Conservation (phyloP, 2,797 vertebrate species). For the Myotis findleyi region DNA sequence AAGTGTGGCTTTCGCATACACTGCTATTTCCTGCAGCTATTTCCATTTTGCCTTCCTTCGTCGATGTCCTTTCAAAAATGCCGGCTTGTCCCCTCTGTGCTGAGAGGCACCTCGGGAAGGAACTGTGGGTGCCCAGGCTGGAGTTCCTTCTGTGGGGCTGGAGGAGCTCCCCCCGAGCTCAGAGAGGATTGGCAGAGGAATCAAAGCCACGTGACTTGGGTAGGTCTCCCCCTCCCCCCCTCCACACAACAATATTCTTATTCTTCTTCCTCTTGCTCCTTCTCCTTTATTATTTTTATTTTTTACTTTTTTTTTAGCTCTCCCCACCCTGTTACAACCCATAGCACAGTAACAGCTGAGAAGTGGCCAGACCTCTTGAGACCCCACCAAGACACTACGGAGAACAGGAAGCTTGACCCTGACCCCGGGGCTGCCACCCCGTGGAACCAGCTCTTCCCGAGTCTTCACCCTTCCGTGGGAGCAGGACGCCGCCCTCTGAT, state of each 20-base stretch:
- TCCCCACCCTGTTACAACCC: neutral
- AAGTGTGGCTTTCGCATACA: neutral
- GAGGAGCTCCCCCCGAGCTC: neutral
- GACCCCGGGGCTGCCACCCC: neutral
- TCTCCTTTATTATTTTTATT: neutral
- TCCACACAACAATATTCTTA: neutral
- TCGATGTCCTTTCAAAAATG: neutral
- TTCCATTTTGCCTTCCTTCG: neutral
- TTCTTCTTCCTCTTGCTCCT: neutral
- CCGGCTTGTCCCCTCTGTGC: neutral
- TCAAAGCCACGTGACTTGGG: fast-evolving
- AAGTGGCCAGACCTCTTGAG: neutral
- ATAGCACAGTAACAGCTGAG: neutral
- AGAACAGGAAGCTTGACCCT: neutral
- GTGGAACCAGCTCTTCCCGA: neutral
- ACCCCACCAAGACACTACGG: neutral
- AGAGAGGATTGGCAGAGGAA: neutral
- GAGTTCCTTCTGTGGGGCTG: neutral
- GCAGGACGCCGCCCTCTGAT: constrained; percentile 38
- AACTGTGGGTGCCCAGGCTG: neutral
- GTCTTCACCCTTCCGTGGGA: neutral
- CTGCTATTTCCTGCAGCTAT: neutral
- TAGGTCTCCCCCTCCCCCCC: neutral
- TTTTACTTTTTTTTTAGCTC: neutral
- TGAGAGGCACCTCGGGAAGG: neutral